Percentiles rank a stretch among this genome's conserved stretches.
These are phyloP conservation scores for Cnemophilus loriae DNA, from an alignment of 2,113 vertebrate species.

Conservation along the genomic window DNA sequence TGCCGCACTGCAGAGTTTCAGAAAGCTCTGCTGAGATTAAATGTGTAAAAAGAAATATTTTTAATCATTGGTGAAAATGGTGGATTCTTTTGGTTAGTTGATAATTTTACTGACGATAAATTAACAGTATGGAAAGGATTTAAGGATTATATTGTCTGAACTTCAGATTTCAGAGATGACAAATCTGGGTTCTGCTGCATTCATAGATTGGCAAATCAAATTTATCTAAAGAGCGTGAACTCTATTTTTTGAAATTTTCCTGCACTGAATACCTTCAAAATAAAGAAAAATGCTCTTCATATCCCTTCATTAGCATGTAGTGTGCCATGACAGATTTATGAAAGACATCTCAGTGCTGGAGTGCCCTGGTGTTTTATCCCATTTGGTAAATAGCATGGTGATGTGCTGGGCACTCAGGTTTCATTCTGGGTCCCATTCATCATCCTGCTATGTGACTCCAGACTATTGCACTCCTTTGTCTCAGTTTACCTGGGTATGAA, in stretches of 20 bases:
- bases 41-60: not conserved
- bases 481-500: constrained; percentile 25
- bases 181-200: not conserved
- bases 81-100: not conserved
- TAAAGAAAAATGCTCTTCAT: constrained; percentile 42
- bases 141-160: not conserved
- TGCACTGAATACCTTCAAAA: constrained; percentile 1
- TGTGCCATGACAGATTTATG: constrained; percentile 25
- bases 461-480: constrained; percentile 16
- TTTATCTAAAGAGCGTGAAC: not conserved
- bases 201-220: not conserved
- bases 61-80: not conserved
- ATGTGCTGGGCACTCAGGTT: constrained; percentile 22
- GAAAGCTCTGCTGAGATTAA: not conserved
- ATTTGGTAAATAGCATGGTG: constrained; percentile 24
- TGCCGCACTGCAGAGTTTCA: constrained; percentile 1
- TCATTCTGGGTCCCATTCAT: constrained; percentile 2
- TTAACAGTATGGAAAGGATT: not conserved
- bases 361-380: not conserved
- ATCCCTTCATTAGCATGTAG: constrained; percentile 31
- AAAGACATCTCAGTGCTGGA: not conserved
- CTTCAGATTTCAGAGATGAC: not conserved
- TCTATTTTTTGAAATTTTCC: not conserved
- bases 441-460: constrained; percentile 19
- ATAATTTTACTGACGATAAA: not conserved